A percentile compares a stretch with the other conserved stretches of the same genome.
Conservation (phyloP, 2,113 vertebrate genomes). For the Alouatta palliata region DNA sequence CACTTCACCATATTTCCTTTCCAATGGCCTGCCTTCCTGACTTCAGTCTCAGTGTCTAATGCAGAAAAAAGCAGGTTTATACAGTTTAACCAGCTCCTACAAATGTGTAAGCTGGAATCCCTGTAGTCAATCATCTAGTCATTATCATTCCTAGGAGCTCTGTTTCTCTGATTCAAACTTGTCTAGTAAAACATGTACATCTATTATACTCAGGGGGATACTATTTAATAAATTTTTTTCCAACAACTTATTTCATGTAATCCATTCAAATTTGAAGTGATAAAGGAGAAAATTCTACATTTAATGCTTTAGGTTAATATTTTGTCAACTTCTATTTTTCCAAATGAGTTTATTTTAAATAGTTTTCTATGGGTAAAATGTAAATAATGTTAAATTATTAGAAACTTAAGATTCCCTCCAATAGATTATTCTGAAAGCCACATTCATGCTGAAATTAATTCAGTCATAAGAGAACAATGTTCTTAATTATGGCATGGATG, state of each 20-base stretch:
- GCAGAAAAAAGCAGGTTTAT: not conserved
- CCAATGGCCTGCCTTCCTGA: not conserved
- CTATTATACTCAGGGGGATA: not conserved
- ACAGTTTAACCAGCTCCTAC: not conserved
- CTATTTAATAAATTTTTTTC: constrained; percentile 4
- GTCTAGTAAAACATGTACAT: constrained; percentile 8
- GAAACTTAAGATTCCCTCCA: not conserved
- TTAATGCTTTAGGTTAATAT: not conserved
- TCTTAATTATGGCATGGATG: constrained; percentile 50
- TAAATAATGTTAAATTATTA: not conserved
- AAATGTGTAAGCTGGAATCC: not conserved
- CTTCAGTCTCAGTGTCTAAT: not conserved
- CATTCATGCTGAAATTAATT: not conserved
- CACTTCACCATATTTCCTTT: not conserved
- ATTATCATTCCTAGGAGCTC: not conserved
- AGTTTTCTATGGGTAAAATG: not conserved
- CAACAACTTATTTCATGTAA: not conserved
- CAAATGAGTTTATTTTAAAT: constrained; percentile 14
- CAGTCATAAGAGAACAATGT: constrained; percentile 8
- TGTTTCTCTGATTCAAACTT: not conserved
- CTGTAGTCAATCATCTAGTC: not conserved
- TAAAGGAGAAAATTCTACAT: not conserved
- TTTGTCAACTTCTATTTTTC: not conserved
- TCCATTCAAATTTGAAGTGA: not conserved
- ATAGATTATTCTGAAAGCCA: not conserved